Evolutionary conservation across 2,113 vertebrate species (phyloP).

Genomic region (western clawed frog (Xenopus tropicalis)): UCB_Xtro_10.0 CM004446.2:112751001-112751500

Average conservation of each 20-base stretch:
- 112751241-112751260: conserved; percentile 9
- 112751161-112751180: neutral
- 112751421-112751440: neutral
- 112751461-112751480: neutral
- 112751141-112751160: too few relatives aligned
- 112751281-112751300: conserved; percentile 1
- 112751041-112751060: too few relatives aligned
- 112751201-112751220: neutral
- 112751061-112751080: too few relatives aligned
- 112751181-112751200: conserved; percentile 7
- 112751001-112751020: too few relatives aligned
- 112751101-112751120: too few relatives aligned
- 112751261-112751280: conserved; percentile 2
- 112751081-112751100: too few relatives aligned
- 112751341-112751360: conserved; percentile 1
- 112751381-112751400: neutral
- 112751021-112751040: too few relatives aligned
- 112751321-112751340: neutral
- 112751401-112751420: neutral
- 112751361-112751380: neutral
- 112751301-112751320: neutral
- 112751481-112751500: neutral
- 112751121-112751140: too few relatives aligned
- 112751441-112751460: neutral
- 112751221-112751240: neutral